These are phyloP conservation scores for Lycodopsis pacificus DNA, from an alignment of 2,797 vertebrate genomes.

Conservation along the genomic window DNA sequence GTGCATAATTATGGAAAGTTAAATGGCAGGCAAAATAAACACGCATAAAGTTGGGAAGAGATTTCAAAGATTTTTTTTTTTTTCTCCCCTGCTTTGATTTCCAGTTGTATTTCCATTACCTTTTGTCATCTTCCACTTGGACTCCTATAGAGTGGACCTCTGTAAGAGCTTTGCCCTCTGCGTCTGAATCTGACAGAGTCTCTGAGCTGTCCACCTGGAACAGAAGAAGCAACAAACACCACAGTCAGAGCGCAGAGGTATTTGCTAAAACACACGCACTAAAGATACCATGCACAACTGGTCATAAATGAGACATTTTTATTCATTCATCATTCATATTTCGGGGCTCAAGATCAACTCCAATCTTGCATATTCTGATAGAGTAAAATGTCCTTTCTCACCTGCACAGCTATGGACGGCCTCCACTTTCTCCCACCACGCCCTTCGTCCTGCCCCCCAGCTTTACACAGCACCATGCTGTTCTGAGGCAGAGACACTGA, in stretches of 20 bases:
- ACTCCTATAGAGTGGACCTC: conserved; percentile 98
- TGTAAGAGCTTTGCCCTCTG: conserved; percentile 92
- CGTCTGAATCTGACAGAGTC: conserved; percentile 95
- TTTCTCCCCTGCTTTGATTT: not conserved
- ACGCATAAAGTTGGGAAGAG: not conserved
- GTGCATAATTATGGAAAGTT: conserved; percentile 38
- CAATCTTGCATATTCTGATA: not conserved
- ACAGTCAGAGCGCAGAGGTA: conserved; percentile 10
- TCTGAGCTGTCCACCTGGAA: conserved; percentile 90
- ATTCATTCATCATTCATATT: not conserved
- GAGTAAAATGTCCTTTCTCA: conserved; percentile 65
- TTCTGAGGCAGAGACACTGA: conserved; percentile 85
- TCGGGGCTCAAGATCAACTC: not conserved
- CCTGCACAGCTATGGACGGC: conserved; percentile 97
- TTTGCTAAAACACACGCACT: not conserved
- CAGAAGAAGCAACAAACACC: conserved; percentile 8
- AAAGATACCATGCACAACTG: not conserved
- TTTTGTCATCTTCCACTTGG: conserved; percentile 98
- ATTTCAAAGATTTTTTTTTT: conserved; percentile 9
- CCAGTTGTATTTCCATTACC: conserved; percentile 78
- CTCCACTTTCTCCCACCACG: conserved; percentile 91
- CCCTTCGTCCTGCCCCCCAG: conserved; percentile 85
- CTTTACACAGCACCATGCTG: conserved; percentile 88
- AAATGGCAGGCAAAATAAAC: conserved; percentile 60
- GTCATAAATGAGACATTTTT: not conserved